Base-by-base conservation (phyloP, 2,113 vertebrate genomes). In the Vulpes lagopus region DNA sequence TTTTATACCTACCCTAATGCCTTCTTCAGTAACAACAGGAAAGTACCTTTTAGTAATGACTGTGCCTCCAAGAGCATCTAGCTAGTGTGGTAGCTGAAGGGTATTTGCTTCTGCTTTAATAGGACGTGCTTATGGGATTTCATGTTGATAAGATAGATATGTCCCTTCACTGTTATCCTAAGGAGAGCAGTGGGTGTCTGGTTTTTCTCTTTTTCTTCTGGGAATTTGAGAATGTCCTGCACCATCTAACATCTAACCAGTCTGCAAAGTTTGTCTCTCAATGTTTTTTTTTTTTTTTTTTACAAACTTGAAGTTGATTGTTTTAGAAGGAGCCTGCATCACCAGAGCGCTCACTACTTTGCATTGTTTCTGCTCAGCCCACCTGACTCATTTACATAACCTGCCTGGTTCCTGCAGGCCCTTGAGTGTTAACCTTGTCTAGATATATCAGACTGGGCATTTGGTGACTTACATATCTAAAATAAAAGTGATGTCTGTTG, bases 401-500 rank as follows among this genome's bases (percentile, higher is more conserved):
- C 67, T 90, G 53, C 79, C 83, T 43, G 43, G 57, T 69, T 94
- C 69, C 74, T 79, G 84, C 51, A 88, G 94, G 78, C 76, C 71
- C 8, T 49, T 57, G 32, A 78, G 71, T 92, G 94, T 80, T 81
- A 94, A 81, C 83, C 51, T 8, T 20, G 71, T 97, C 95, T 89
- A 97, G 96, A 96, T 87, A 88, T 91, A 94, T 94, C 65, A 84
- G 64, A 57, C 62, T 82, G 69, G 20, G 8, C 89, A 71, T 89
- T 96, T 8, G 23, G 74, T 92, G 93, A 57, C 95, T 92, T 95
- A 79, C 1, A 30, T 96, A 76, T 83, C 64, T 82, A 55, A 96
- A 95, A 85, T 85, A 78, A 96, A 97, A 96, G 65, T n/a, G 14
- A 94, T 96, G 90, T 91, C 65, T 94, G 22, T 80, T 96, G 80